Percentiles rank a stretch among this genome's conserved stretches.
phyloP scores from a whole-genome alignment of 2,113 vertebrate genomes.

The Oncorhynchus mykiss region DNA sequence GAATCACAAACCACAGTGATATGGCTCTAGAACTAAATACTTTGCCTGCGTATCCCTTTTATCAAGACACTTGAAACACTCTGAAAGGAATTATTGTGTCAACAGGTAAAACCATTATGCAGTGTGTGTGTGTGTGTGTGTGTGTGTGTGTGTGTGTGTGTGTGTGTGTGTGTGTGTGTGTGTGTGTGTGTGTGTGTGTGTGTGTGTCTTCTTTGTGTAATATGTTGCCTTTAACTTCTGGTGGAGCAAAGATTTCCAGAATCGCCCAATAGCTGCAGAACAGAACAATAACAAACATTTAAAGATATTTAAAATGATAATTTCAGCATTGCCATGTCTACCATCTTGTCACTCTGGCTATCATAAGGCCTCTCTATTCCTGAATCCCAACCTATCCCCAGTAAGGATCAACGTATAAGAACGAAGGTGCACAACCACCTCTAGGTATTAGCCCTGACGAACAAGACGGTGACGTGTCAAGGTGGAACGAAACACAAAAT shows the following conservation, averaged over 20 bases:
- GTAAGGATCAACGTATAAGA: conserved; percentile 23
- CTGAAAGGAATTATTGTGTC: conserved; percentile 26
- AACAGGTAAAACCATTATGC: conserved; percentile 23
- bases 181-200: not conserved
- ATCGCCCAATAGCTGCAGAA: not conserved
- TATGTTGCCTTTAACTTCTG: conserved; percentile 18
- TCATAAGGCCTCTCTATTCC: not conserved
- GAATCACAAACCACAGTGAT: too few relatives aligned
- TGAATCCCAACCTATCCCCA: conserved; percentile 18
- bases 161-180: too few relatives aligned
- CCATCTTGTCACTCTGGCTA: not conserved
- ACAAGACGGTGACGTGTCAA: conserved; percentile 48
- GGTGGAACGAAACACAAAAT: conserved; percentile 47
- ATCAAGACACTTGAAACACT: not conserved
- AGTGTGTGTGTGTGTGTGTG: too few relatives aligned
- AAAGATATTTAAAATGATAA: conserved; percentile 12
- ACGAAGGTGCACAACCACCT: conserved; percentile 11
- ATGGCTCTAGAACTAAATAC: not conserved
- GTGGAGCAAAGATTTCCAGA: conserved; percentile 30
- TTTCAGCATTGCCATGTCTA: conserved; percentile 13
- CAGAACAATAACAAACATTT: not conserved
- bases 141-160: too few relatives aligned
- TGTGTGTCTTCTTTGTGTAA: not conserved
- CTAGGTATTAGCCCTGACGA: conserved; percentile 27
- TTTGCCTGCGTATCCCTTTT: conserved; percentile 20